Percentiles rank a stretch among this genome's conserved stretches.
Evolutionary conservation across 1,140 invertebrate species (phyloP).

Genomic region (Pachypeltis micranthus): DNA sequence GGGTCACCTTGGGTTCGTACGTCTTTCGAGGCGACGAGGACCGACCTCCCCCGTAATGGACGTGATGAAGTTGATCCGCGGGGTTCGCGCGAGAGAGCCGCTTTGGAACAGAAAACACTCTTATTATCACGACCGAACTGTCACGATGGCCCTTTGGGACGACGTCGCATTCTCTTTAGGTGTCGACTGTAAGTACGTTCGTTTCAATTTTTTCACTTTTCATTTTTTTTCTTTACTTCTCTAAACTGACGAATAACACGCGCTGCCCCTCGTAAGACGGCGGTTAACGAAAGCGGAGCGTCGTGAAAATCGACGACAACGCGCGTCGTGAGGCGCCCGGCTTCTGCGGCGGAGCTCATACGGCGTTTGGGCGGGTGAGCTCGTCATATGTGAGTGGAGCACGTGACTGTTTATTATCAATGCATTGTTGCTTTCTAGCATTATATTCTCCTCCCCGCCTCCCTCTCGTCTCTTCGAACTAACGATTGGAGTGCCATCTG

Average conservation of each 20-base stretch:
- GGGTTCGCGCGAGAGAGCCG: slow-evolving; percentile 11
- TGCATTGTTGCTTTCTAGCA: slow-evolving; percentile 7
- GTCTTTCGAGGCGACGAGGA: too few relatives aligned
- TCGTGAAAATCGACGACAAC: too few relatives aligned
- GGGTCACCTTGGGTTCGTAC: too few relatives aligned
- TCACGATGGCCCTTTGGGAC: slow-evolving; percentile 19
- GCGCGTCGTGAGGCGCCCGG: too few relatives aligned
- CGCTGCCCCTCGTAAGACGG: too few relatives aligned
- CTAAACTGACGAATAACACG: too few relatives aligned
- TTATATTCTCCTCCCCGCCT: background rate
- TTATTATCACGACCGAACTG: slow-evolving; percentile 19
- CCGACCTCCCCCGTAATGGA: slow-evolving; percentile 12
- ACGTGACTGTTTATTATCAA: slow-evolving; percentile 12
- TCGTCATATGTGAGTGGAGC: slow-evolving; percentile 2
- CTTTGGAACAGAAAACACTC: slow-evolving; percentile 20
- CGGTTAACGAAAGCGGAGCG: too few relatives aligned
- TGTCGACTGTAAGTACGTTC: slow-evolving; percentile 18
- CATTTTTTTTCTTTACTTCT: too few relatives aligned
- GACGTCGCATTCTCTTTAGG: slow-evolving; percentile 8
- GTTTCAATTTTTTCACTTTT: background rate
- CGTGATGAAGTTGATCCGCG: slow-evolving; percentile 16
- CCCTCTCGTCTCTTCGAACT: background rate
- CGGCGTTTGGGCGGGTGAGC: background rate
- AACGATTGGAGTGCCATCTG: background rate
- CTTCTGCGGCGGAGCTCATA: background rate